Percentiles rank a stretch among this genome's conserved stretches.
Evolutionary conservation across 2,888 invertebrate species (phyloP).

Genomic region (Acanthopleura granulata): DNA sequence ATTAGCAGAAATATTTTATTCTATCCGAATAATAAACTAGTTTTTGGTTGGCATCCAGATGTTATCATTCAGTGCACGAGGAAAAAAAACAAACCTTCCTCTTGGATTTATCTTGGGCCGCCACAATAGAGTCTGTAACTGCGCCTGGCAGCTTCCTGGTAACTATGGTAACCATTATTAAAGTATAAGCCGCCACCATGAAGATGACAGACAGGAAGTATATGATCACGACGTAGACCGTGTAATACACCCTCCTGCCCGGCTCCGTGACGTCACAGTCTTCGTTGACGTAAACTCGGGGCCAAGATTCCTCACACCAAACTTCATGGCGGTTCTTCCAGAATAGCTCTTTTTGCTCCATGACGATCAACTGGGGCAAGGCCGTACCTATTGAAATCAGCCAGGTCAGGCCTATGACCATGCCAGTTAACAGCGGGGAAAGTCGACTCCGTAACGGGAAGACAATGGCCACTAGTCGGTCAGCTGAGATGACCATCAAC

Average conservation of each 20-base stretch:
- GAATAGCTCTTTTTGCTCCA: conserved; percentile 33
- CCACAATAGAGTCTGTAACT: conserved; percentile 26
- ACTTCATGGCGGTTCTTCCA: conserved; percentile 51
- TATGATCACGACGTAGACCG: conserved; percentile 50
- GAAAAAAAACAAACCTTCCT: background rate
- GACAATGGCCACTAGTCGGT: conserved; percentile 60
- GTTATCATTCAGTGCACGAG: too few relatives aligned
- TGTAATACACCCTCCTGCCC: conserved; percentile 46
- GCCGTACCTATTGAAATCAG: conserved; percentile 44
- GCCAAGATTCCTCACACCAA: conserved; percentile 58
- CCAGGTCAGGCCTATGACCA: conserved; percentile 48
- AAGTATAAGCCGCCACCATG: conserved; percentile 53
- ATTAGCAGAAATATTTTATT: too few relatives aligned
- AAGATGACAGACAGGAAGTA: conserved; percentile 56
- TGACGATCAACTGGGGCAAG: conserved; percentile 48
- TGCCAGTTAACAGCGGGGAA: conserved; percentile 30
- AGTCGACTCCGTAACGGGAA: conserved; percentile 52
- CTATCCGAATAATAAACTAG: too few relatives aligned
- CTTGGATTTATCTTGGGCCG: conserved; percentile 42
- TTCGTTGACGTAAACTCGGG: conserved; percentile 39
- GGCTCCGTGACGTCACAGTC: conserved; percentile 33
- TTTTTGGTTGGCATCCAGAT: too few relatives aligned
- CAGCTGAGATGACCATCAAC: conserved; percentile 57
- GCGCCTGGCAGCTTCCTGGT: conserved; percentile 44
- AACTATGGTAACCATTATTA: conserved; percentile 47